phyloP scores from a whole-genome alignment of 2,888 invertebrate genomes.

The Rhagium mordax region DNA sequence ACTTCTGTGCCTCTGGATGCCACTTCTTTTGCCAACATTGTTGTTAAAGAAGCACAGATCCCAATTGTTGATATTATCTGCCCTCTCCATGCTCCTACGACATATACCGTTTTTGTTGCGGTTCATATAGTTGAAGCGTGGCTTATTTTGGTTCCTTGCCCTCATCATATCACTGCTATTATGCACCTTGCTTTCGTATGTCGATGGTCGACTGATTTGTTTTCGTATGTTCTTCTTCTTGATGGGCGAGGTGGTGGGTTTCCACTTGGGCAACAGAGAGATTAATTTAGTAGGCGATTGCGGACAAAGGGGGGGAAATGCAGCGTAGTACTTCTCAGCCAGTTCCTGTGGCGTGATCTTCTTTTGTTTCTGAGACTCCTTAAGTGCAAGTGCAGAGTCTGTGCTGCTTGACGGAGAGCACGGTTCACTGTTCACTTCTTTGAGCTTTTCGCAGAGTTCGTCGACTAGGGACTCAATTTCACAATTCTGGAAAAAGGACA shows the following conservation, averaged over 20 bases:
- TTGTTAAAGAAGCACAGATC: constrained; percentile 71
- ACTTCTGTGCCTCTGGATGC: constrained; percentile 11
- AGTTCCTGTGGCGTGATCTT: constrained; percentile 75
- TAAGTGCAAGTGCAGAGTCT: constrained; percentile 11
- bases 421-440: constrained; percentile 75
- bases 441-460: constrained; percentile 85
- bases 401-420: constrained; percentile 21
- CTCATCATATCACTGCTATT: constrained; percentile 49
- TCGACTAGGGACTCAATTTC: constrained; percentile 88
- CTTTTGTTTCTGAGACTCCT: constrained; percentile 43
- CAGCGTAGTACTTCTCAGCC: constrained; percentile 83
- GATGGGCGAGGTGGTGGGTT: constrained; percentile 57
- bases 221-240: constrained; percentile 42
- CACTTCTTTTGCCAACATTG: constrained; percentile 31
- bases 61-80: constrained; percentile 73
- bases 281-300: constrained; percentile 53
- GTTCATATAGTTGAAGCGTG: constrained; percentile 43
- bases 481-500: constrained; percentile 75
- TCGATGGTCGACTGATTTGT: constrained; percentile 20
- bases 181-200: constrained; percentile 56
- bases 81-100: constrained; percentile 67
- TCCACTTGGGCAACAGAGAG: constrained; percentile 64
- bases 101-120: constrained; percentile 40
- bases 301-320: constrained; percentile 76
- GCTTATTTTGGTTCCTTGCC: constrained; percentile 45